These are phyloP conservation scores for Eilema griseolum DNA, from an alignment of 2,888 invertebrate genomes.

Conservation along the genomic window DNA sequence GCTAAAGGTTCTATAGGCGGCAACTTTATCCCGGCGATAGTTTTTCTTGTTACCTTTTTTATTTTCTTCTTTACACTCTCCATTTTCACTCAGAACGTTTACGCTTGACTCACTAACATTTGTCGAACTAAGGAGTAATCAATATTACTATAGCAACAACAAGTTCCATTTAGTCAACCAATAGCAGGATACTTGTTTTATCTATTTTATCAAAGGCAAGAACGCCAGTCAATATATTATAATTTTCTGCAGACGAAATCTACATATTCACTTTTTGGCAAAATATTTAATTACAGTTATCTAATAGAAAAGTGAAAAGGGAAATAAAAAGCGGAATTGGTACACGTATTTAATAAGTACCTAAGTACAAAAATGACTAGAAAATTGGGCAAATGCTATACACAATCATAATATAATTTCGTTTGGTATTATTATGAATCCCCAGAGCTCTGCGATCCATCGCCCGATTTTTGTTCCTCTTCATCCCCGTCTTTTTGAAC, in stretches of 20 bases:
- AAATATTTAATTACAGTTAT: background rate
- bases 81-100: conserved; percentile 30
- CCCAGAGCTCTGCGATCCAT: conserved; percentile 1
- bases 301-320: background rate
- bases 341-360: conserved; percentile 15
- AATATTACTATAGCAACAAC: conserved; percentile 73
- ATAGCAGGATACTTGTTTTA: background rate
- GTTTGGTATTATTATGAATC: background rate
- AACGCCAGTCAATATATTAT: background rate
- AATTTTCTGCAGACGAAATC: background rate
- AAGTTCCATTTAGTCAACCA: background rate
- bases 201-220: background rate
- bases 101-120: conserved; percentile 14
- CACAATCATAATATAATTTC: background rate
- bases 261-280: background rate
- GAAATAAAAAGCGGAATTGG: background rate
- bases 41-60: conserved; percentile 65
- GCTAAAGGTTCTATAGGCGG: conserved; percentile 72
- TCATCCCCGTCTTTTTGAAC: conserved; percentile 70
- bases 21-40: conserved; percentile 70
- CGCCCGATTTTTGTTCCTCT: conserved; percentile 48
- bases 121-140: conserved; percentile 47
- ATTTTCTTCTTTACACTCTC: conserved; percentile 58
- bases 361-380: conserved; percentile 51
- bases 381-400: conserved; percentile 13